Conservation (phyloP, 2,113 vertebrate species). For the Pachypanchax playfairii region DNA sequence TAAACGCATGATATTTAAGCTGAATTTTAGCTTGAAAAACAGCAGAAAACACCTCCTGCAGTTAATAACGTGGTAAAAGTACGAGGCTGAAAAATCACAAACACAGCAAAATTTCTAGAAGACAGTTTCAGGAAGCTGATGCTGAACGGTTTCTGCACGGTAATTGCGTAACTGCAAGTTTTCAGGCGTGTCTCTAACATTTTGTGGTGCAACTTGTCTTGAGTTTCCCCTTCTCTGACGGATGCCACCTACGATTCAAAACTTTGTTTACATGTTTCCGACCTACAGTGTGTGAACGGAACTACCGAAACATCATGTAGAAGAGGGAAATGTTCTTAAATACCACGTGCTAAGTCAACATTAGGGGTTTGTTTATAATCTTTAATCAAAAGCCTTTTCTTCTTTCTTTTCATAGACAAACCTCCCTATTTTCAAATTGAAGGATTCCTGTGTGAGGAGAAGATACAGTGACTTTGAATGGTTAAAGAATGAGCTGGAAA, state of each 20-base stretch:
- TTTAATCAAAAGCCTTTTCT: not conserved
- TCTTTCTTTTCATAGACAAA: slow-evolving; percentile 85
- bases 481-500: slow-evolving; percentile 98
- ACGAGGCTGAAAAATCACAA: slow-evolving; percentile 19
- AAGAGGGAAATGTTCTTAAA: too few species aligned
- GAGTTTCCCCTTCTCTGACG: not conserved
- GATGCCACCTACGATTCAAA: too few species aligned
- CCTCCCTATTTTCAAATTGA: slow-evolving; percentile 98
- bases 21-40: not conserved
- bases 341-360: too few species aligned
- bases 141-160: not conserved
- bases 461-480: slow-evolving; percentile 99
- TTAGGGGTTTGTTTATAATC: too few species aligned
- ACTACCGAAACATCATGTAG: too few species aligned
- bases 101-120: slow-evolving; percentile 31
- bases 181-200: not conserved
- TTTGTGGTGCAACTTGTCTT: not conserved
- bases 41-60: not conserved
- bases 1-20: too few species aligned
- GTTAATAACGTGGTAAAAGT: not conserved
- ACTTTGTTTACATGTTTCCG: too few species aligned
- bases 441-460: slow-evolving; percentile 94
- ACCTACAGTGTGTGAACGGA: too few species aligned
- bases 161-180: slow-evolving; percentile 30
- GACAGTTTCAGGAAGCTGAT: slow-evolving; percentile 34